Base-by-base conservation (phyloP, 2,797 vertebrate genomes). In the Moxostoma hubbsi region DNA sequence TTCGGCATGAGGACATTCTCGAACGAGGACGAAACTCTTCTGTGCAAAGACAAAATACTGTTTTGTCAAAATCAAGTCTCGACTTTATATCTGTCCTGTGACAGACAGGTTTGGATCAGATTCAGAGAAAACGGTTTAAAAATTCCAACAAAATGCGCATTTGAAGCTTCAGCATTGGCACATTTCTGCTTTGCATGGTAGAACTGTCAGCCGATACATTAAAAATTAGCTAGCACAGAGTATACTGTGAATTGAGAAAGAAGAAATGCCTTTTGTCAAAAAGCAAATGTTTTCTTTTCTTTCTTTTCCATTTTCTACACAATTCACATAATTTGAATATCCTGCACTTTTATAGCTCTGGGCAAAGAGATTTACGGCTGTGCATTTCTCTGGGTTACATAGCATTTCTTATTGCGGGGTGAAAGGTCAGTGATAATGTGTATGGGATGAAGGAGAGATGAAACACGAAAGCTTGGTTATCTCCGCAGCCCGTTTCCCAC, bases 401-500 rank as follows among this genome's bases (percentile, higher is more conserved):
- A 82, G 77, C 71, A 47, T 78, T 66, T 55, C 79, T 79, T 70
- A 67, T 67, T 54, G 18, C 54, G 45, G 68, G 54, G 77, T 81
- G 51, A 85, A 51, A 75, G 75, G 79, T 82, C 83, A 78, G 70
- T 77, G 81, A 76, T 77, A 75, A 79, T 59, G 75, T 68, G 85
- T 73, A 75, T 81, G 59, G 64, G 81, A 73, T 54, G 45, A 45
- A 75, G 49, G 50, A 81, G 68, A 85, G 82, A 80, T 71, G 79
- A 79, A 83, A 81, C 81, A 63, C 73, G 59, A 75, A 53, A 55
- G 66, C 73, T 81, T 0, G 46, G 73, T 68, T 86, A 86, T 86
- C 85, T 77, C 67, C 12, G 13, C 46, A 1, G 73, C 69, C 81
- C 70, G 75, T 84, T 86, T 86, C 83, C 85, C 83, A 83, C 81